phyloP scores from a whole-genome alignment of 2,888 invertebrate species.

The Muscina levida region DNA sequence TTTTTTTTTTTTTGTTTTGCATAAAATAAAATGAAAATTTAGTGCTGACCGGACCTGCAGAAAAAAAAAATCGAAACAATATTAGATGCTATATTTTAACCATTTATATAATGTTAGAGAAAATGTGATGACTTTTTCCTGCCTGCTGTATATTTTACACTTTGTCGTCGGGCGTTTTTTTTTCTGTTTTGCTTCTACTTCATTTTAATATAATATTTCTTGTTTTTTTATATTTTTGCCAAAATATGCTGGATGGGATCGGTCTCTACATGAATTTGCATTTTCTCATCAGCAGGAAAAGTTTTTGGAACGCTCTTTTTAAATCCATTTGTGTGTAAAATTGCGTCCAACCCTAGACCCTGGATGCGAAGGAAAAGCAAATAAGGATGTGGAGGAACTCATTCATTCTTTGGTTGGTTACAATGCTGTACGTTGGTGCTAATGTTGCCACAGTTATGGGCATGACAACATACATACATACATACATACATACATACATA shows the following conservation, averaged over 20 bases:
- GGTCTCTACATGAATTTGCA: slow-evolving; percentile 50
- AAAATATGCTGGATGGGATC: background rate
- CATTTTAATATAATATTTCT: slow-evolving; percentile 32
- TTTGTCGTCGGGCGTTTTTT: background rate
- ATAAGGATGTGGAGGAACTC: background rate
- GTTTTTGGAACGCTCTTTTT: slow-evolving; percentile 25
- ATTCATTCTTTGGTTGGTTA: slow-evolving; percentile 33
- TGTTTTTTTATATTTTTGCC: background rate
- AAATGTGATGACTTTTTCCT: slow-evolving; percentile 20
- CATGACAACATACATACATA: too few relatives aligned
- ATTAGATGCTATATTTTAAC: slow-evolving; percentile 54
- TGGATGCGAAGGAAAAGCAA: background rate
- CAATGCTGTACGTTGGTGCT: slow-evolving; percentile 20
- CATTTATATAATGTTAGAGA: slow-evolving; percentile 43
- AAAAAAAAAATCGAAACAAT: slow-evolving; percentile 27
- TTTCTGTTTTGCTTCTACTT: too few relatives aligned
- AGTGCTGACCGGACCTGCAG: background rate
- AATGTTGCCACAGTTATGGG: too few relatives aligned
- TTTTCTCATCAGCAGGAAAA: slow-evolving; percentile 37
- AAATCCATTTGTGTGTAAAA: slow-evolving; percentile 60
- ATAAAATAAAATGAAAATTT: background rate
- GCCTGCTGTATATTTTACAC: background rate
- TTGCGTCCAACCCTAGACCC: slow-evolving; percentile 46
- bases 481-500: too few relatives aligned
- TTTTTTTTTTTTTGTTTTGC: too few relatives aligned